Conservation (phyloP, 2,888 invertebrate species). For the Parnassius mnemosyne region DNA sequence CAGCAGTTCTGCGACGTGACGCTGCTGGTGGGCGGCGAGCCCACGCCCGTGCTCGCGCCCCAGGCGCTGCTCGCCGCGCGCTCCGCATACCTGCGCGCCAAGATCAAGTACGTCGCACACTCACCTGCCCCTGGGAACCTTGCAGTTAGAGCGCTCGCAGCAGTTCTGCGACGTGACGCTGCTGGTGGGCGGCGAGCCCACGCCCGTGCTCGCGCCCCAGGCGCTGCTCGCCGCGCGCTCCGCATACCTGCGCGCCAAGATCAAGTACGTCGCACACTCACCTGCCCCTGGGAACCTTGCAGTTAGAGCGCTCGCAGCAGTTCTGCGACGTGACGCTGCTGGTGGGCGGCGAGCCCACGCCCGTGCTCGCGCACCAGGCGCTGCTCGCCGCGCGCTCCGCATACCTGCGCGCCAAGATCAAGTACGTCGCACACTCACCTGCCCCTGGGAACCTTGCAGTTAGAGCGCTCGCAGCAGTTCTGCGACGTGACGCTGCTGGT, state of each 20-base stretch:
- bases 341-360: conserved; percentile 86
- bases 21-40: conserved; percentile 88
- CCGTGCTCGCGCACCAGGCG: conserved; percentile 91
- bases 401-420: conserved; percentile 84
- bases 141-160: conserved; percentile 77
- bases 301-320: conserved; percentile 82
- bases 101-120: conserved; percentile 61
- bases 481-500: conserved; percentile 94
- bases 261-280: conserved; percentile 49
- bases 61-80: conserved; percentile 94
- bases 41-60: conserved; percentile 89
- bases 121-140: too few species aligned
- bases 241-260: conserved; percentile 85
- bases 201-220: conserved; percentile 89
- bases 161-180: conserved; percentile 96
- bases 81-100: conserved; percentile 87
- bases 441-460: too few species aligned
- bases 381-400: conserved; percentile 94
- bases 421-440: conserved; percentile 41
- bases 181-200: conserved; percentile 87
- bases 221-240: conserved; percentile 95
- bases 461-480: conserved; percentile 87
- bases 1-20: conserved; percentile 95
- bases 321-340: conserved; percentile 95
- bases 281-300: too few species aligned